Evolutionary conservation across 2,113 vertebrate species (phyloP).

Genomic region (Malurus melanocephalus): DNA sequence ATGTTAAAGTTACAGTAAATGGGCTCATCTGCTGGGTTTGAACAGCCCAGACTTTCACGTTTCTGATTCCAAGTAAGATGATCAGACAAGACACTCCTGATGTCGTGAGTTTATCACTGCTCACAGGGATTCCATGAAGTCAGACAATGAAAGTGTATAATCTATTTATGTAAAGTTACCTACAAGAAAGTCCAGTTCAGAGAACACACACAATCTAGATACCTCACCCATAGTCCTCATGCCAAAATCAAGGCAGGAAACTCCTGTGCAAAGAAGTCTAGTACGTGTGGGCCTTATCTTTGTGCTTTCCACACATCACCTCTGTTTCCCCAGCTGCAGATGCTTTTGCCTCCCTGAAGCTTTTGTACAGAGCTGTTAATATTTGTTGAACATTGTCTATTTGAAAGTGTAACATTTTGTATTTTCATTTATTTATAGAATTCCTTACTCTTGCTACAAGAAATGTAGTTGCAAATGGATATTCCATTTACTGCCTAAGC

Average conservation of each 20-base stretch:
- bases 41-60: not conserved
- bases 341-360: not conserved
- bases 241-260: not conserved
- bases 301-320: not conserved
- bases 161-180: not conserved
- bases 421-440: not conserved
- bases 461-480: constrained; percentile 7
- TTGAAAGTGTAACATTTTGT: not conserved
- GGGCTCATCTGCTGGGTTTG: not conserved
- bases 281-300: not conserved
- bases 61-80: not conserved
- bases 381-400: not conserved
- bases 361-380: not conserved
- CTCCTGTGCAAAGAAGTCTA: not conserved
- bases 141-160: not conserved
- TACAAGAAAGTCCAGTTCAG: not conserved
- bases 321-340: not conserved
- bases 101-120: not conserved
- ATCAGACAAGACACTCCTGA: not conserved
- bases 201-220: not conserved
- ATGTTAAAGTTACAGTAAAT: not conserved
- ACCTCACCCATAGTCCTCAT: not conserved
- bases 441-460: not conserved
- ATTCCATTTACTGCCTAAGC: not conserved
- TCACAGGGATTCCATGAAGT: not conserved